phyloP scores from a whole-genome alignment of 2,113 vertebrate genomes.

The Emydura subglobosa region DNA sequence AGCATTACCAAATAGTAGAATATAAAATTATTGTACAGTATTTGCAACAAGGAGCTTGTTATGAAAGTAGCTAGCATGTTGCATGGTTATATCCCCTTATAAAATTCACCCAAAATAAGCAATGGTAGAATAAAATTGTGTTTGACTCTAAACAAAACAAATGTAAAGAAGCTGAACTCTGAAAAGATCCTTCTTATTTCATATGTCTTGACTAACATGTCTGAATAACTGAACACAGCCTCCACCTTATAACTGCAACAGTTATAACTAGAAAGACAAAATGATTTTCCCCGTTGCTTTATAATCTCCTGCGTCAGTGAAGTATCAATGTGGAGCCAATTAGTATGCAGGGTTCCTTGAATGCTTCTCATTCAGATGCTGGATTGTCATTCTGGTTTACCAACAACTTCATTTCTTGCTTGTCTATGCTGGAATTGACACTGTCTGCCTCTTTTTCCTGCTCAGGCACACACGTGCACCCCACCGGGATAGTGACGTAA shows the following conservation, averaged over 20 bases:
- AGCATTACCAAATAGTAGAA: background rate
- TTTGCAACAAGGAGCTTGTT: slow-evolving; percentile 34
- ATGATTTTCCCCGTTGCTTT: background rate
- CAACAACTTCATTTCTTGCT: slow-evolving; percentile 74
- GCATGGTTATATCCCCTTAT: slow-evolving; percentile 19
- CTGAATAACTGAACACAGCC: background rate
- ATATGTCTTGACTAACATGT: background rate
- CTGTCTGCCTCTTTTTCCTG: slow-evolving; percentile 53
- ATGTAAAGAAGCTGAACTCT: background rate
- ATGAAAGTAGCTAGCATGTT: background rate
- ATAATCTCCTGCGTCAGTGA: background rate
- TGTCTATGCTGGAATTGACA: slow-evolving; percentile 81
- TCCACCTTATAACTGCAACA: background rate
- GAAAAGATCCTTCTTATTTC: background rate
- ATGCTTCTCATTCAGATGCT: slow-evolving; percentile 27
- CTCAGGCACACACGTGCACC: slow-evolving; percentile 92
- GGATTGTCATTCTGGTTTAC: slow-evolving; percentile 69
- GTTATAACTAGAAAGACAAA: background rate
- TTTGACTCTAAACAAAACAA: background rate
- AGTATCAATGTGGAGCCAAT: background rate
- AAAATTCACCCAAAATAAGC: slow-evolving; percentile 40
- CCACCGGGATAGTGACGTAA: slow-evolving; percentile 91
- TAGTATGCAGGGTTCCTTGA: background rate
- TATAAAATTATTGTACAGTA: slow-evolving; percentile 24
- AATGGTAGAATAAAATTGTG: slow-evolving; percentile 11